These are phyloP conservation scores for Pristionchus pacificus DNA, from an alignment of 1,140 invertebrate species.

Conservation along the genomic window DNA sequence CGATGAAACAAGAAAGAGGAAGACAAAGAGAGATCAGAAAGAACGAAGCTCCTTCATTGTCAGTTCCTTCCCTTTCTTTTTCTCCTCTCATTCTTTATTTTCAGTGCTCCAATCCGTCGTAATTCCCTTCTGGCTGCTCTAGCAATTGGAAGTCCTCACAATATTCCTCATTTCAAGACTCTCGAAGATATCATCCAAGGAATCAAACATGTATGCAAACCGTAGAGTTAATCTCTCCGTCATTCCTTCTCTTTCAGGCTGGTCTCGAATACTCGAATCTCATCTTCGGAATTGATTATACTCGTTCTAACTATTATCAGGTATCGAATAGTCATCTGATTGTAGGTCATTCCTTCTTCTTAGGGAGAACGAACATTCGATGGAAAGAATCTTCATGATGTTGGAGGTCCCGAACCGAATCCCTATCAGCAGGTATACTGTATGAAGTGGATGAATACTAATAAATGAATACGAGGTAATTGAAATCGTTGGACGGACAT, in stretches of 20 bases:
- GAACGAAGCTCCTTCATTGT: conserved; percentile 56
- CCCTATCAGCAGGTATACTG: conserved; percentile 57
- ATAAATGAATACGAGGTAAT: conserved; percentile 58
- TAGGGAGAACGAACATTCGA: conserved; percentile 60
- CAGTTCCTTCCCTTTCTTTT: conserved; percentile 25
- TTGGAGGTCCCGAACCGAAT: conserved; percentile 45
- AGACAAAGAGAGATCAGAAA: conserved; percentile 42
- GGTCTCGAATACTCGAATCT: conserved; percentile 61
- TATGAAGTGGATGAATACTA: neutral
- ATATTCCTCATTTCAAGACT: conserved; percentile 56
- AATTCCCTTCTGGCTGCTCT: conserved; percentile 53
- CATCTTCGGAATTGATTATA: conserved; percentile 63
- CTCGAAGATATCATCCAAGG: conserved; percentile 53
- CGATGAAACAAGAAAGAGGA: conserved; percentile 55
- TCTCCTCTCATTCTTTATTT: conserved; percentile 18
- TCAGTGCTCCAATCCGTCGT: conserved; percentile 50
- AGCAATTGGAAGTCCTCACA: conserved; percentile 55
- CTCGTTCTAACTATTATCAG: conserved; percentile 63
- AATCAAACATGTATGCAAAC: conserved; percentile 51
- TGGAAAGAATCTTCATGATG: conserved; percentile 59
- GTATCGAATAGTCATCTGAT: neutral
- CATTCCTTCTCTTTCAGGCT: conserved; percentile 57
- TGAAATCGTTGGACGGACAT: conserved; percentile 61
- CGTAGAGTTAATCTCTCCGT: too few species aligned
- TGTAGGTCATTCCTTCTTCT: neutral